phyloP scores from a whole-genome alignment of 2,888 invertebrate genomes.

The Punctoribates punctum region DNA sequence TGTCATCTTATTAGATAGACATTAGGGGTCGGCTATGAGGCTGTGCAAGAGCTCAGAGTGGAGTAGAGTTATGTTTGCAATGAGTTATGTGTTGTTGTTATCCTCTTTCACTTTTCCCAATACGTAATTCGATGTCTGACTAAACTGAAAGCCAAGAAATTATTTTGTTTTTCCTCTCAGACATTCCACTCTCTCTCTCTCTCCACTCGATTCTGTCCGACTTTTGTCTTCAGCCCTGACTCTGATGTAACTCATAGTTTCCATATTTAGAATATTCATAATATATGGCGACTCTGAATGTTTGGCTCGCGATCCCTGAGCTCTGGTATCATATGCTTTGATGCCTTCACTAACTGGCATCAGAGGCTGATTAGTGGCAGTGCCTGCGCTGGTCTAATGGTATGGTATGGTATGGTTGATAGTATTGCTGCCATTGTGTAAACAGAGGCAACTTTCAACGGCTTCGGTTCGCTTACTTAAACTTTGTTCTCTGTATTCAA shows the following conservation, averaged over 20 bases:
- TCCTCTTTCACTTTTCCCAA: neutral
- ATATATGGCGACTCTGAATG: too few species aligned
- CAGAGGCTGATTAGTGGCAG: too few species aligned
- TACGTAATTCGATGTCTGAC: neutral
- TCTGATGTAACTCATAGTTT: too few species aligned
- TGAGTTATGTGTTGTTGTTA: slow-evolving; percentile 3
- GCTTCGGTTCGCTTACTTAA: slow-evolving; percentile 11
- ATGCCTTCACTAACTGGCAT: too few species aligned
- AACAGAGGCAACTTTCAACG: neutral
- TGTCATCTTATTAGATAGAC: slow-evolving; percentile 25
- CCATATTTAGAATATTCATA: too few species aligned
- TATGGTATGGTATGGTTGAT: too few species aligned
- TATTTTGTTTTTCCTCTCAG: neutral
- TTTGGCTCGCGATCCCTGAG: too few species aligned
- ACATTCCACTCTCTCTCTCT: too few species aligned
- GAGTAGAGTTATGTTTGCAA: neutral
- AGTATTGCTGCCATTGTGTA: neutral
- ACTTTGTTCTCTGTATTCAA: neutral
- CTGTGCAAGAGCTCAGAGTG: neutral
- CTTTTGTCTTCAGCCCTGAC: too few species aligned
- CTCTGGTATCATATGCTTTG: too few species aligned
- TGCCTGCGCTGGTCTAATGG: too few species aligned
- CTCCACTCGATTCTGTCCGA: too few species aligned
- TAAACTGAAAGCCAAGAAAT: neutral
- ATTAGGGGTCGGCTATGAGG: neutral